Evolutionary conservation across 2,888 invertebrate genomes (phyloP), one percentile per base, ranked within the genome.

Genomic region (Acleris literana): DNA sequence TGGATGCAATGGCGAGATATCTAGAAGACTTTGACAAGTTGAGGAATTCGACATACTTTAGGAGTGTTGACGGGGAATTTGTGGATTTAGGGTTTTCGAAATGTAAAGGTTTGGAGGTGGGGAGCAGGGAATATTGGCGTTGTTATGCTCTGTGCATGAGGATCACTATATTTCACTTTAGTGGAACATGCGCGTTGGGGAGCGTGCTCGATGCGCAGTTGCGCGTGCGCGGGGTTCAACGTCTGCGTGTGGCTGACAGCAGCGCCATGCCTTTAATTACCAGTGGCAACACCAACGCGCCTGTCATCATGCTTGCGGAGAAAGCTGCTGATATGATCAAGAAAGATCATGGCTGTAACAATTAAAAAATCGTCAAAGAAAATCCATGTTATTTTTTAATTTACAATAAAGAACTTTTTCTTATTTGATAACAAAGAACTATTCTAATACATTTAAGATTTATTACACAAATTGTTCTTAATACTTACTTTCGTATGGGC

Each of bases 141-240:
- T 96, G 95, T 74, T 92, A 94, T 52, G 85, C 94, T 1, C 80
- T 94, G 16, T 95, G 95, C 76, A 92, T 94, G 67, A 94, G 94
- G 0, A 92, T 93, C 59, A 95, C 96, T 0, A 94, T 95, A 57
- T 96, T 95, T 74, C 95, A 96, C 78, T 95, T 94, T 0, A 87
- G 93, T 1, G 94, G 96, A 0, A 96, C 96, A 0, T 94, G 94
- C 59, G 95, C 95, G 76, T 96, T 97, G 96, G 96, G 96, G 0
- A 93, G 95, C 0, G 96, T 96, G 0, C 95, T 96, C 0, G 94
- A 95, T 81, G 91, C 94, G 0, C 81, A 94, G 48, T 81, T 96
- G 3, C 56, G 57, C 9, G 81, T 82, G 0, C 56, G 46, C 4
- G 76, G 78, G 1, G 76, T 81, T 0, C 54, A 69, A 7, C 54